phyloP scores from a whole-genome alignment of 2,888 invertebrate species.

The Tachina grossa region DNA sequence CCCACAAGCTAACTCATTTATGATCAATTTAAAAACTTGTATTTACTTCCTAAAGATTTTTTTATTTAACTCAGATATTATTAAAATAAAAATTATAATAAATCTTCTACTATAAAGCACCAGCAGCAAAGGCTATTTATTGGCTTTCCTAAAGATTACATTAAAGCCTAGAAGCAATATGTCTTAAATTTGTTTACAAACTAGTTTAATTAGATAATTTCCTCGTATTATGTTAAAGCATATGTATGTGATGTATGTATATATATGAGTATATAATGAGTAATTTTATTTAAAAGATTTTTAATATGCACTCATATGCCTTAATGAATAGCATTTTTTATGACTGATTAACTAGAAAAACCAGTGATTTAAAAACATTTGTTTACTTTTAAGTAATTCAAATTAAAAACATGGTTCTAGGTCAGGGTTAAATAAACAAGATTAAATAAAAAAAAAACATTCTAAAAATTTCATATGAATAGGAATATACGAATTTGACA shows the following conservation, averaged over 20 bases:
- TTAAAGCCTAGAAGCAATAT: too few species aligned
- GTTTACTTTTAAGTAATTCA: not conserved
- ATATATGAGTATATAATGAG: not conserved
- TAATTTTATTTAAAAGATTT: not conserved
- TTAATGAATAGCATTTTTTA: not conserved
- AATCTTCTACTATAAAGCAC: too few species aligned
- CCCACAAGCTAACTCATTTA: too few species aligned
- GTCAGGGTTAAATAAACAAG: not conserved
- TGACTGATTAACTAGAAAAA: not conserved
- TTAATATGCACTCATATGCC: not conserved
- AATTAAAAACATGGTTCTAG: not conserved
- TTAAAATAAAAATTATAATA: too few species aligned
- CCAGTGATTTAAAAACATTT: slow-evolving; percentile 5
- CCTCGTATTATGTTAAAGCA: not conserved
- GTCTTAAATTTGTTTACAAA: not conserved
- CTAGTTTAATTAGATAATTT: not conserved
- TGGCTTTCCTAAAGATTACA: too few species aligned
- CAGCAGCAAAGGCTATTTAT: too few species aligned
- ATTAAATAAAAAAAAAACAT: not conserved
- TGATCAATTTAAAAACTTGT: too few species aligned
- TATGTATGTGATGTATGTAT: not conserved
- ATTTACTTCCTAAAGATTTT: too few species aligned
- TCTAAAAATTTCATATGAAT: not conserved
- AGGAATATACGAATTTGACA: not conserved
- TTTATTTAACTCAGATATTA: too few species aligned